phyloP scores from a whole-genome alignment of 2,113 vertebrate species.

The Stegostoma tigrinum region DNA sequence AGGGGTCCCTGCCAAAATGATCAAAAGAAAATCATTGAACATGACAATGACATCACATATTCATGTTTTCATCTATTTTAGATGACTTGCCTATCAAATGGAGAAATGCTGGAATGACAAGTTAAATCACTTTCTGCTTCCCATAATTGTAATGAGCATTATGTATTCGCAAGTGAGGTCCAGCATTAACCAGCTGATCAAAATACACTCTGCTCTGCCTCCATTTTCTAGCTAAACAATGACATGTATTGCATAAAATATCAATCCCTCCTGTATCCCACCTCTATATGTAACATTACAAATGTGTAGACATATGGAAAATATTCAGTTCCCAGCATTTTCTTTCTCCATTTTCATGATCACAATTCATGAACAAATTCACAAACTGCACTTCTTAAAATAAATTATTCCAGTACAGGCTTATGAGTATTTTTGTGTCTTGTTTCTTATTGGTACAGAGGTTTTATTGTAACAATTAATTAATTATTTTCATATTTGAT shows the following conservation, averaged over 20 bases:
- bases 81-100: background rate
- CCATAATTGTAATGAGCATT: background rate
- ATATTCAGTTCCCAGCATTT: background rate
- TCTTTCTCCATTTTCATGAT: background rate
- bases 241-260: background rate
- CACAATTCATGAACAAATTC: background rate
- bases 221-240: background rate
- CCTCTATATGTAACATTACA: background rate
- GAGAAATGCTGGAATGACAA: background rate
- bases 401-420: background rate
- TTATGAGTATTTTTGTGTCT: background rate
- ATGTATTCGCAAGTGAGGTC: background rate
- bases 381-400: background rate
- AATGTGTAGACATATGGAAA: background rate
- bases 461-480: background rate
- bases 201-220: background rate
- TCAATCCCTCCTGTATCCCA: background rate
- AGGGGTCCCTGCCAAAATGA: background rate
- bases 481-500: constrained; percentile 40
- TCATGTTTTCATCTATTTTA: background rate
- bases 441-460: background rate
- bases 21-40: background rate
- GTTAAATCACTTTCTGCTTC: background rate
- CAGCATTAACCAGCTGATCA: background rate
- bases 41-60: background rate